phyloP scores from a whole-genome alignment of 2,113 vertebrate species.

The Glaucidium brasilianum region DNA sequence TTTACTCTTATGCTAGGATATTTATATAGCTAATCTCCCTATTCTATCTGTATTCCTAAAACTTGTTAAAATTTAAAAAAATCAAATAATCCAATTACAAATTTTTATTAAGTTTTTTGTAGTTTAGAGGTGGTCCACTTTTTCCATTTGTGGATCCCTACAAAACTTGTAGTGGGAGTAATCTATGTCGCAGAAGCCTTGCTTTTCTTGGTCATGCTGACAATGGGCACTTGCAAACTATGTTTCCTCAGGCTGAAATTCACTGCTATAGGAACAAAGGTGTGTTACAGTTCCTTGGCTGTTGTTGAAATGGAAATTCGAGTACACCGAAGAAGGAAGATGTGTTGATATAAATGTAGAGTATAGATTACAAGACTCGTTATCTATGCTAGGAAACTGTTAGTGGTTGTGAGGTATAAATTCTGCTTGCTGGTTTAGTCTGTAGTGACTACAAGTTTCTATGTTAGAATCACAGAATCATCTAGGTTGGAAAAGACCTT shows the following conservation, averaged over 20 bases:
- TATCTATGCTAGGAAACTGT: not conserved
- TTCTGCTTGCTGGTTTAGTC: not conserved
- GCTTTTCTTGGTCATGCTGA: not conserved
- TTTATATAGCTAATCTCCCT: not conserved
- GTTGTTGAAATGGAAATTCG: not conserved
- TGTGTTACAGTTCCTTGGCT: not conserved
- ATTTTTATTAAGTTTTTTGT: not conserved
- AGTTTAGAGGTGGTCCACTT: not conserved
- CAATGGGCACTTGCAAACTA: not conserved
- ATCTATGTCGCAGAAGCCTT: not conserved
- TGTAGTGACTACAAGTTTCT: not conserved
- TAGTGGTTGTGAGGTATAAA: not conserved
- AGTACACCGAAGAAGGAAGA: not conserved
- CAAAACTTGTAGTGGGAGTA: not conserved
- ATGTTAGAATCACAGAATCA: not conserved
- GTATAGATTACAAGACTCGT: not conserved
- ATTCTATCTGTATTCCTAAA: not conserved
- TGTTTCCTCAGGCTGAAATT: not conserved
- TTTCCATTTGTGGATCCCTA: not conserved
- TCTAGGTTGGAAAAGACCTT: no score
- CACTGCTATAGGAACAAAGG: not conserved
- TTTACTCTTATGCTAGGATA: not conserved
- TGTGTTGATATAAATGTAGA: not conserved
- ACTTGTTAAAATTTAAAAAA: not conserved
- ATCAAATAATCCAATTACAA: not conserved